Conservation (phyloP, 2,888 invertebrate genomes). For the Cheilosia vulpina region DNA sequence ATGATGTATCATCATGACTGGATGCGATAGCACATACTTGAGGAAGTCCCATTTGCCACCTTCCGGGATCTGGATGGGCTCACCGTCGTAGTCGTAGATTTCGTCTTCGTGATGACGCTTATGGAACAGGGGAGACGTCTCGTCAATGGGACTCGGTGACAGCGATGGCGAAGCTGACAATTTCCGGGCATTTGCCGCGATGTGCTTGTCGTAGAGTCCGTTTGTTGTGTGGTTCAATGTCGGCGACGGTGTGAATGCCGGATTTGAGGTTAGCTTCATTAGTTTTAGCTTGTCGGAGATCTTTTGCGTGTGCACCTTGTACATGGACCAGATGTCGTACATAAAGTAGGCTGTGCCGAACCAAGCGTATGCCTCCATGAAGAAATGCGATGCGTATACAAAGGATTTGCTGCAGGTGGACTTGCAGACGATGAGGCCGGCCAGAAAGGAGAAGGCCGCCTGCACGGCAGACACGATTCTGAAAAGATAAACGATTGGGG, state of each 20-base stretch:
- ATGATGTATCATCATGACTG: slow-evolving; percentile 90
- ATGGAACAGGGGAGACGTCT: slow-evolving; percentile 70
- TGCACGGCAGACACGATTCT: slow-evolving; percentile 90
- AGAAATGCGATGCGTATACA: slow-evolving; percentile 88
- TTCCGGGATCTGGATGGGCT: slow-evolving; percentile 80
- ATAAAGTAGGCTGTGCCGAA: slow-evolving; percentile 91
- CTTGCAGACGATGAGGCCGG: slow-evolving; percentile 87
- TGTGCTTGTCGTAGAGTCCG: slow-evolving; percentile 78
- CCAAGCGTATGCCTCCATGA: slow-evolving; percentile 91
- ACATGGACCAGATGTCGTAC: slow-evolving; percentile 93
- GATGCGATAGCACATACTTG: slow-evolving; percentile 86
- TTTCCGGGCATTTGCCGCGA: slow-evolving; percentile 69
- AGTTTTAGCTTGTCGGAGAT: slow-evolving; percentile 82
- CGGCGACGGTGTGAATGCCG: slow-evolving; percentile 75
- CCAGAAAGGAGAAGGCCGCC: slow-evolving; percentile 87
- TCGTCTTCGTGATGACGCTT: slow-evolving; percentile 78
- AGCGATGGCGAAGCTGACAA: slow-evolving; percentile 48
- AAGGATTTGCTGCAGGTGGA: slow-evolving; percentile 89
- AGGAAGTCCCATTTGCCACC: slow-evolving; percentile 84
- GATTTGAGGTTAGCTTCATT: slow-evolving; percentile 78
- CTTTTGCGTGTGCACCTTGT: slow-evolving; percentile 86
- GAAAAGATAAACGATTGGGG: slow-evolving; percentile 67
- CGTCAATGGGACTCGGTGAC: slow-evolving; percentile 56
- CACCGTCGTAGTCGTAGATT: slow-evolving; percentile 81
- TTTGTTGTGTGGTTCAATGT: slow-evolving; percentile 73